phyloP scores from a whole-genome alignment of 2,113 vertebrate species.

The Potamarius usumacintae region DNA sequence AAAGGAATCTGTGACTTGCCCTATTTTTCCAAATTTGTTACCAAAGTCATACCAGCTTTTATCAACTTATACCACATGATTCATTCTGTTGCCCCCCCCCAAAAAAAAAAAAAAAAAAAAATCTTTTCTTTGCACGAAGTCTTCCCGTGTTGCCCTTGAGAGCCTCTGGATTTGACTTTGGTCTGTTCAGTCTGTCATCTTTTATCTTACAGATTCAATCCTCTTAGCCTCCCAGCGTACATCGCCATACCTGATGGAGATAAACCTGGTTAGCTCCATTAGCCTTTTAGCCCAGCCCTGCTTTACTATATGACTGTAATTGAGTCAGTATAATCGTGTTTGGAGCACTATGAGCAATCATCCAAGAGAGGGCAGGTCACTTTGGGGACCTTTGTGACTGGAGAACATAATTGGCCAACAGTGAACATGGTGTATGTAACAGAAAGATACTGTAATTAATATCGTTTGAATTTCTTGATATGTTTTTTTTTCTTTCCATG shows the following conservation, averaged over 20 bases:
- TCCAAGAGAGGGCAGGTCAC: conserved; percentile 12
- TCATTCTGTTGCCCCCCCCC: not conserved
- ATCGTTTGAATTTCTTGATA: not conserved
- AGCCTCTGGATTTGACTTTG: conserved; percentile 11
- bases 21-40: not conserved
- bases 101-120: not conserved
- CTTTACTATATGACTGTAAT: conserved; percentile 36
- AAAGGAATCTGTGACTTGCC: not conserved
- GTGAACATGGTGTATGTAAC: not conserved
- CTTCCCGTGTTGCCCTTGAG: conserved; percentile 19
- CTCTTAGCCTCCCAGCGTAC: conserved; percentile 40
- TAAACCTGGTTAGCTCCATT: conserved; percentile 42
- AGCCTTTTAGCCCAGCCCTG: conserved; percentile 38
- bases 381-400: conserved; percentile 24
- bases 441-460: not conserved
- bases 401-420: not conserved
- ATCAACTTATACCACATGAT: not conserved
- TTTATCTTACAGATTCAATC: conserved; percentile 46
- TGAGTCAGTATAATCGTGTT: conserved; percentile 53
- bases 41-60: not conserved
- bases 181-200: conserved; percentile 12
- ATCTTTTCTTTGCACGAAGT: not conserved
- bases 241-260: conserved; percentile 45
- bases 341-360: conserved; percentile 25
- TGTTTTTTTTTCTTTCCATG: not conserved